Evolutionary conservation across 2,888 invertebrate species (phyloP).

Genomic region (Ferrisia virgata): DNA sequence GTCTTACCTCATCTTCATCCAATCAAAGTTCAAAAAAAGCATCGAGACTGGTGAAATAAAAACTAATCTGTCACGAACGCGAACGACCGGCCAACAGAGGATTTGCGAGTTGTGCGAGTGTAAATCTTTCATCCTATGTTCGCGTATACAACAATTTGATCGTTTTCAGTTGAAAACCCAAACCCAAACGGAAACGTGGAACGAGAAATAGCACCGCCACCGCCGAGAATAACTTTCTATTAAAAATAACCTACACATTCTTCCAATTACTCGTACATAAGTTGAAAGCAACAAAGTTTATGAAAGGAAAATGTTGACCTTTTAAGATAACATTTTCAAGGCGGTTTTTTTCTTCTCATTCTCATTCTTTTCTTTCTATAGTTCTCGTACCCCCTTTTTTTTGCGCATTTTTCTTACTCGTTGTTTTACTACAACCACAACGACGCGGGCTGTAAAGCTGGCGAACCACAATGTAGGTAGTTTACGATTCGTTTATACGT

Average conservation of each 20-base stretch:
- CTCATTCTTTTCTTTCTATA: no score
- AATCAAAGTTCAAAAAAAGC: background rate
- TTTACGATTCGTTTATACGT: background rate
- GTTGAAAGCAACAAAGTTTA: conserved; percentile 19
- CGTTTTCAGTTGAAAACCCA: background rate
- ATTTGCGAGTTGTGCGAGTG: background rate
- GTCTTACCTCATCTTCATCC: background rate
- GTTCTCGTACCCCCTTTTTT: background rate
- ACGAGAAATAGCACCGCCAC: background rate
- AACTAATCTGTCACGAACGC: background rate
- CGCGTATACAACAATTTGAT: background rate
- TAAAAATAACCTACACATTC: conserved; percentile 19
- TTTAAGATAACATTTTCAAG: background rate
- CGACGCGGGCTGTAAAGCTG: no score
- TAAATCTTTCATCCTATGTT: background rate
- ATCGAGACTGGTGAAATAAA: background rate
- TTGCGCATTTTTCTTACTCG: background rate
- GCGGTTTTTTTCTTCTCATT: background rate
- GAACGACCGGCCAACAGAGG: background rate
- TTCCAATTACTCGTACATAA: conserved; percentile 1
- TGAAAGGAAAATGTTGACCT: conserved; percentile 23
- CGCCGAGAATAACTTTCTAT: background rate
- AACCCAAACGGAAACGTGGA: background rate
- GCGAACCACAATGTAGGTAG: background rate
- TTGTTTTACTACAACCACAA: background rate